A percentile compares a stretch with the other conserved stretches of the same genome.
These are phyloP conservation scores for Dione juno DNA, from an alignment of 2,888 invertebrate genomes.

Conservation along the genomic window DNA sequence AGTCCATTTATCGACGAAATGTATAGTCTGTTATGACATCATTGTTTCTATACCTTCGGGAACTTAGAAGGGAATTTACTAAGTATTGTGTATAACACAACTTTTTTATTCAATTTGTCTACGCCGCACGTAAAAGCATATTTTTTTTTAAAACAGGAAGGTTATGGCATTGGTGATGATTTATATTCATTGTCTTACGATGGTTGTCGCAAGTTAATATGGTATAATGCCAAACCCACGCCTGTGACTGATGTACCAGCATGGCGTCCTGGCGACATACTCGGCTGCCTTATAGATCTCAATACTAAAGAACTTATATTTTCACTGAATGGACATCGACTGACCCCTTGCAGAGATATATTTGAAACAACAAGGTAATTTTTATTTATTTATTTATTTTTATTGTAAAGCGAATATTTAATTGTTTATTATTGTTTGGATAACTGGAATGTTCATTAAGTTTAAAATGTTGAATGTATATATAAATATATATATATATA, in stretches of 20 bases:
- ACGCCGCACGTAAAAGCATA: not conserved
- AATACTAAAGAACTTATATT: conserved; percentile 89
- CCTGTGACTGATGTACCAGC: conserved; percentile 82
- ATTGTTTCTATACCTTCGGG: no score
- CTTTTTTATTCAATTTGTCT: no score
- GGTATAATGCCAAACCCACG: conserved; percentile 92
- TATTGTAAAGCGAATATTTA: no score
- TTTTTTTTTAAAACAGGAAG: conserved; percentile 85
- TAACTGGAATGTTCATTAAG: no score
- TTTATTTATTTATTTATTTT: not conserved
- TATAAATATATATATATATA: no score
- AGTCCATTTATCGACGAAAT: no score
- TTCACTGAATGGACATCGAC: conserved; percentile 90
- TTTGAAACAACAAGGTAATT: conserved; percentile 89
- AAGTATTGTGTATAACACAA: no score
- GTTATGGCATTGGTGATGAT: conserved; percentile 97
- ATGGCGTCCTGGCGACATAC: conserved; percentile 93
- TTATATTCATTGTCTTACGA: conserved; percentile 95
- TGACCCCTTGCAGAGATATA: conserved; percentile 88
- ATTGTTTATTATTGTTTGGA: no score
- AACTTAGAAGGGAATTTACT: no score
- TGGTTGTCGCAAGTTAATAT: conserved; percentile 94
- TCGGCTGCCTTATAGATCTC: conserved; percentile 93
- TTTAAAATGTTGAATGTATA: no score
- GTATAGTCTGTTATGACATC: no score